Evolutionary conservation across 2,888 invertebrate genomes (phyloP).

Genomic region (Nezara viridula): DNA sequence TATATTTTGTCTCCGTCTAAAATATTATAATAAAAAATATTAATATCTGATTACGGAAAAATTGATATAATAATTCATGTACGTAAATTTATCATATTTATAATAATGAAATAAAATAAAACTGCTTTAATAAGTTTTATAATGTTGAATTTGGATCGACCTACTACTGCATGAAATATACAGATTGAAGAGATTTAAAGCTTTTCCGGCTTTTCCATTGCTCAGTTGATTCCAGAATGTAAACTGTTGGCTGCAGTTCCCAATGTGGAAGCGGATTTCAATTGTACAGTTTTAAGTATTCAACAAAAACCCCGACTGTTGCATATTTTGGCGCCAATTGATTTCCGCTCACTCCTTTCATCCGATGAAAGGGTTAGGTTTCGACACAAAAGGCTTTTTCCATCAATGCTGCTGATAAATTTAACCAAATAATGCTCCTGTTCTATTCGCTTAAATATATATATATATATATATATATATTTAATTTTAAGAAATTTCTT

Average conservation of each 20-base stretch:
- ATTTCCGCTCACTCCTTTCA: constrained; percentile 6
- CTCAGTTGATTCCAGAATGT: constrained; percentile 5
- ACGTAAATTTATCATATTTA: not conserved
- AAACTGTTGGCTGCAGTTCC: not conserved
- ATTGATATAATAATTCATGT: not conserved
- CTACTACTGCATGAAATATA: not conserved
- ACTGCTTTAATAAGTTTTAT: not conserved
- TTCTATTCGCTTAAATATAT: no score
- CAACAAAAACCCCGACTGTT: constrained; percentile 25
- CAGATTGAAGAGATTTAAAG: not conserved
- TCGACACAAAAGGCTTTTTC: not conserved
- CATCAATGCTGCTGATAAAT: not conserved
- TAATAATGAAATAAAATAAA: not conserved
- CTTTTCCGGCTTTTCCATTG: not conserved
- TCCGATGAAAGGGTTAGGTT: constrained; percentile 17
- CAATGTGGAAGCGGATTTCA: constrained; percentile 27
- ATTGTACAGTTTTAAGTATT: constrained; percentile 44
- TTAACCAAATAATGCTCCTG: not conserved
- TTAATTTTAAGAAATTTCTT: no score
- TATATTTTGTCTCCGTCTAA: no score
- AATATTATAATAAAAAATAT: no score
- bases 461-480: no score
- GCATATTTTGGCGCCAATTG: constrained; percentile 28
- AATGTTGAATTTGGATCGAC: not conserved
- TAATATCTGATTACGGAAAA: no score